Percentiles rank a stretch among this genome's conserved stretches.
Conservation (phyloP, 23 tunicate genomes). For the Diplosoma virens region DNA sequence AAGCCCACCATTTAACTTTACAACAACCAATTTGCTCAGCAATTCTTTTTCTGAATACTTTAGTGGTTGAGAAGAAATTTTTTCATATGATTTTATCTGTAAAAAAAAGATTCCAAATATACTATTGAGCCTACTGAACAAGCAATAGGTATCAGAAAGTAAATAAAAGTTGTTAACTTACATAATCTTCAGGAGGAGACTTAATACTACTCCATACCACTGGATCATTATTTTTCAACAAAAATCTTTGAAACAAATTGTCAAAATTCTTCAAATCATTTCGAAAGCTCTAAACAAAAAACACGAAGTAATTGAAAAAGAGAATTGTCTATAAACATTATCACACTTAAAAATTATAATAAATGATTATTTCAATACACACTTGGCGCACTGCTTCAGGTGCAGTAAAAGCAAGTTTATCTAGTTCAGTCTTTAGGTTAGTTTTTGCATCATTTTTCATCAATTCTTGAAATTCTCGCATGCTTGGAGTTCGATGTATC, state of each 20-base stretch:
- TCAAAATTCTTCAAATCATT: conserved; percentile 88
- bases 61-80: conserved; percentile 19
- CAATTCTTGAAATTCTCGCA: conserved; percentile 93
- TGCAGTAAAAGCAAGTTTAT: conserved; percentile 59
- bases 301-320: conserved; percentile 1
- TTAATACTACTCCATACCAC: conserved; percentile 86
- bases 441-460: conserved; percentile 97
- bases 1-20: conserved; percentile 91
- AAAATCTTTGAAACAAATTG: conserved; percentile 64
- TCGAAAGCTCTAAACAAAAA: conserved; percentile 19
- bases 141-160: background rate
- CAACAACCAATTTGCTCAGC: conserved; percentile 83
- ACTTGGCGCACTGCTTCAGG: conserved; percentile 34
- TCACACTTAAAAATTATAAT: too few relatives aligned
- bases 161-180: conserved; percentile 23
- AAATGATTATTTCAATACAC: background rate
- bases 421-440: conserved; percentile 72
- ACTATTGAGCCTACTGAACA: background rate
- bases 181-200: conserved; percentile 89
- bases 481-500: conserved; percentile 63
- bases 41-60: conserved; percentile 50
- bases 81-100: conserved; percentile 51
- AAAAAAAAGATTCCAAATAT: background rate
- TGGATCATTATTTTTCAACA: conserved; percentile 73
- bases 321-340: too few relatives aligned